These are phyloP conservation scores for Ceratosolen fusciceps DNA, from an alignment of 1,140 invertebrate genomes.

Conservation along the genomic window DNA sequence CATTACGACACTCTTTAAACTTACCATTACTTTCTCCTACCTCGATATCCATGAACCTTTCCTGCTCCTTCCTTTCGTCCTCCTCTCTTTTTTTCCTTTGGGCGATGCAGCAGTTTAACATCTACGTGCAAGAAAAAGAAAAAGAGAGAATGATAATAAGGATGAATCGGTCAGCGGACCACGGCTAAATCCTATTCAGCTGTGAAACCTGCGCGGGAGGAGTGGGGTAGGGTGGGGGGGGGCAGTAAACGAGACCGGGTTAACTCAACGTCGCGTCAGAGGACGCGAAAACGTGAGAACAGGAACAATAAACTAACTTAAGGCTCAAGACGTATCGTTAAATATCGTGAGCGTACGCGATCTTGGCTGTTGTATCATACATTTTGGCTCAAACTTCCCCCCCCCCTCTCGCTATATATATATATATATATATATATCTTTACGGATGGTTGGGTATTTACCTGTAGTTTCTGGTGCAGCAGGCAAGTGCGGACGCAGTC, in stretches of 20 bases:
- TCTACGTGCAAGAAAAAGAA: conserved; percentile 73
- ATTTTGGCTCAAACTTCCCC: too few relatives aligned
- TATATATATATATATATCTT: conserved; percentile 1
- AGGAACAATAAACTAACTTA: conserved; percentile 45
- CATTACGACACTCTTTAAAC: not conserved
- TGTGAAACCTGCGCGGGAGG: too few relatives aligned
- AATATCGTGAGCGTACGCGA: not conserved
- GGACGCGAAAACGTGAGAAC: conserved; percentile 48
- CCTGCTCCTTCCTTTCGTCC: conserved; percentile 59
- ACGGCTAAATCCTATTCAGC: too few relatives aligned
- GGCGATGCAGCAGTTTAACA: conserved; percentile 96
- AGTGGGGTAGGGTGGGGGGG: not conserved
- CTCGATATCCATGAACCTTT: conserved; percentile 55
- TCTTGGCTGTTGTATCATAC: too few relatives aligned
- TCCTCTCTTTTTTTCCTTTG: conserved; percentile 76
- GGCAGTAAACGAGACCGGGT: not conserved
- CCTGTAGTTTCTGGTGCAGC: conserved; percentile 93
- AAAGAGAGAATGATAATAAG: too few relatives aligned
- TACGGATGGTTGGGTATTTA: too few relatives aligned
- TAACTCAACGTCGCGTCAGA: not conserved
- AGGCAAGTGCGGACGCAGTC: conserved; percentile 87
- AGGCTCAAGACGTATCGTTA: not conserved
- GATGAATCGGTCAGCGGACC: too few relatives aligned
- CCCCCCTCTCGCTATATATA: not conserved
- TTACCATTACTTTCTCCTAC: conserved; percentile 59